phyloP scores from a whole-genome alignment of 2,113 vertebrate species.

The Pheucticus melanocephalus region DNA sequence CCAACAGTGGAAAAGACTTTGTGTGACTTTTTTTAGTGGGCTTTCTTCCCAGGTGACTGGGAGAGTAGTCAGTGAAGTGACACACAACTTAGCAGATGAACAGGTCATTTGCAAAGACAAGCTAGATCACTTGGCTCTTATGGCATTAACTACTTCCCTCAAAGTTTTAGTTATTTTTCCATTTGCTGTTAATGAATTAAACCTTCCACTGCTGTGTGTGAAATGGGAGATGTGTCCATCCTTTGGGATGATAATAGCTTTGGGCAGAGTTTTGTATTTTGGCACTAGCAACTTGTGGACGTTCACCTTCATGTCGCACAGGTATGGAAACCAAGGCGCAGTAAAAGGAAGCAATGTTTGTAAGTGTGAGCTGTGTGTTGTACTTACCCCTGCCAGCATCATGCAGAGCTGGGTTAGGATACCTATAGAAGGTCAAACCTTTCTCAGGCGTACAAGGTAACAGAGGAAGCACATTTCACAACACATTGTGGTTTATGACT shows the following conservation, averaged over 20 bases:
- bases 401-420: not conserved
- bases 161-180: not conserved
- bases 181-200: not conserved
- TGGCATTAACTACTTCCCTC: not conserved
- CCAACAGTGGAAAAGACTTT: not conserved
- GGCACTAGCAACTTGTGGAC: not conserved
- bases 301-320: not conserved
- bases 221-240: not conserved
- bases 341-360: not conserved
- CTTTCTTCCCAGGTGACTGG: not conserved
- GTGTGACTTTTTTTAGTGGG: not conserved
- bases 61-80: not conserved
- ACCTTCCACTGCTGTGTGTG: not conserved
- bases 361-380: not conserved
- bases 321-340: not conserved
- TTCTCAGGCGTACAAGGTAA: slow-evolving; percentile 38
- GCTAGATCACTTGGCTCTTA: not conserved
- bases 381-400: slow-evolving; percentile 10
- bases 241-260: not conserved
- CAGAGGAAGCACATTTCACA: slow-evolving; percentile 56
- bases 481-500: slow-evolving; percentile 34
- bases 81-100: not conserved
- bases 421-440: slow-evolving; percentile 55
- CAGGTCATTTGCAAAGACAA: not conserved
- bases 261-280: not conserved